These are phyloP conservation scores for Heliconius cydno DNA, from an alignment of 2,888 invertebrate genomes.

Conservation along the genomic window DNA sequence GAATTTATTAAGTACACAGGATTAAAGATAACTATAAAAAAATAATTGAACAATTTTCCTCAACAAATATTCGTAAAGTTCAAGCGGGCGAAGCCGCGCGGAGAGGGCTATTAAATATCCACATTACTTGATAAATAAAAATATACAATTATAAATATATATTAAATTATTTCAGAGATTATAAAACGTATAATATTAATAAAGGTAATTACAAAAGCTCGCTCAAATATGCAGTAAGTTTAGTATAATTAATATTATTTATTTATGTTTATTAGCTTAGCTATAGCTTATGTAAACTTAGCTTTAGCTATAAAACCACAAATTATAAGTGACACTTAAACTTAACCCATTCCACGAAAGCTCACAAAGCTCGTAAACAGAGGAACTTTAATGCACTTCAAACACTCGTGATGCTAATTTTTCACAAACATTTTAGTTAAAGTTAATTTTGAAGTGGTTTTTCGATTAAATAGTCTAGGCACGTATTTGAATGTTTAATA, in stretches of 20 bases:
- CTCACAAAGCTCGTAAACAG: constrained; percentile 54
- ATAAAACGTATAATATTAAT: background rate
- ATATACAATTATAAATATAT: background rate
- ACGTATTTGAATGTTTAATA: background rate
- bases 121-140: background rate
- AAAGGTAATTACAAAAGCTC: background rate
- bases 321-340: constrained; percentile 47
- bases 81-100: too few species aligned
- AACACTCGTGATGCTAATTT: constrained; percentile 63
- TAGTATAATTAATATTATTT: constrained; percentile 11
- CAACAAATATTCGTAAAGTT: too few species aligned
- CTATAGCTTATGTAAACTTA: constrained; percentile 28
- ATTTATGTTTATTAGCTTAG: background rate
- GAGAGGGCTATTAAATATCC: background rate
- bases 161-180: background rate
- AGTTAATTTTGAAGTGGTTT: constrained; percentile 5
- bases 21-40: too few species aligned
- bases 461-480: background rate
- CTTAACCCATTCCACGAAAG: constrained; percentile 61
- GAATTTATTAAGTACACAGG: too few species aligned
- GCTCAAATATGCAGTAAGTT: background rate
- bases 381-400: constrained; percentile 56
- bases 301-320: constrained; percentile 32
- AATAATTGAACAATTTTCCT: too few species aligned
- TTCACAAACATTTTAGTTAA: constrained; percentile 56